Evolutionary conservation across 2,888 invertebrate genomes (phyloP).

Genomic region (Molanna angustata): DNA sequence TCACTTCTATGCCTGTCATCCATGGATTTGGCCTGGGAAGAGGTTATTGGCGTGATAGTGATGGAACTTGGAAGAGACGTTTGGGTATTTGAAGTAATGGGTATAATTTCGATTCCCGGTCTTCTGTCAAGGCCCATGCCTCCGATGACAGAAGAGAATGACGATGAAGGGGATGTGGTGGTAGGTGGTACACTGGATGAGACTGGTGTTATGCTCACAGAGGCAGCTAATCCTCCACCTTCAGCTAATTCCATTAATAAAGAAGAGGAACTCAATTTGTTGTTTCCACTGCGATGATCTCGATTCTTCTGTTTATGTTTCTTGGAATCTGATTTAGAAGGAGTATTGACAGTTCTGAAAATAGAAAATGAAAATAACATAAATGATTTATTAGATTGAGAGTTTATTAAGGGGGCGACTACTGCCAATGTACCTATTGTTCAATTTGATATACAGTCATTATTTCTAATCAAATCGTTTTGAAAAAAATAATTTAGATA

Average conservation of each 20-base stretch:
- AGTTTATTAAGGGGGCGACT: no score
- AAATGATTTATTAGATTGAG: no score
- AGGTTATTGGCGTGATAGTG: constrained; percentile 80
- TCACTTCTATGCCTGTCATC: constrained; percentile 51
- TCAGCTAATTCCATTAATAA: constrained; percentile 57
- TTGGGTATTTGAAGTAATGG: constrained; percentile 64
- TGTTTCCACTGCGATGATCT: constrained; percentile 44
- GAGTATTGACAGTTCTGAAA: constrained; percentile 16
- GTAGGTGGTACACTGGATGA: constrained; percentile 55
- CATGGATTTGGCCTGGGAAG: constrained; percentile 52
- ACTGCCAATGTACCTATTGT: no score
- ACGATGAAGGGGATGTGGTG: constrained; percentile 61
- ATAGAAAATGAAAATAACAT: no score
- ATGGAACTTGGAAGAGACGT: constrained; percentile 74
- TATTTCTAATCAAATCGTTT: no score
- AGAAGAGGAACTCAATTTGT: constrained; percentile 45
- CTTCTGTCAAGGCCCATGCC: constrained; percentile 63
- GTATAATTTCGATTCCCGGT: constrained; percentile 83
- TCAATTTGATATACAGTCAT: no score
- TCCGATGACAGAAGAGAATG: constrained; percentile 58
- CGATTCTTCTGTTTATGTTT: constrained; percentile 61
- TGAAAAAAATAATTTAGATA: no score
- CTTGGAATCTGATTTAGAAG: constrained; percentile 56
- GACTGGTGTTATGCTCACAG: constrained; percentile 52
- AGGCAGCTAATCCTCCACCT: constrained; percentile 53